A percentile compares a stretch with the other conserved stretches of the same genome.
Evolutionary conservation across 2,888 invertebrate species (phyloP).

Genomic region (Tetanocera ferruginea): DNA sequence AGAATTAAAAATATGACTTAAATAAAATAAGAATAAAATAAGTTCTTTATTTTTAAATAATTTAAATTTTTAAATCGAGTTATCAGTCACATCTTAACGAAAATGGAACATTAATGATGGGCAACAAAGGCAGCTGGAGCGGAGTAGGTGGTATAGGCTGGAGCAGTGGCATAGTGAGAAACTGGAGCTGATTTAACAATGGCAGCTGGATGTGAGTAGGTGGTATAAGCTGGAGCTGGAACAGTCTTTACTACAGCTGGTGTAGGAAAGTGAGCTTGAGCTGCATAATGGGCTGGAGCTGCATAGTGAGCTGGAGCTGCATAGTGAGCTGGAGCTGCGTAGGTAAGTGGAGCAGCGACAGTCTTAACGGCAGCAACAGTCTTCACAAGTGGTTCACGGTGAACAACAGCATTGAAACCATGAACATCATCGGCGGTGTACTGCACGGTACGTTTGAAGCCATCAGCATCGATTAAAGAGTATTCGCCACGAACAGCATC

Average conservation of each 20-base stretch:
- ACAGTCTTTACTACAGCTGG: conserved; percentile 50
- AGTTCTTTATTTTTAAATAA: neutral
- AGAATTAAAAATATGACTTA: too few species aligned
- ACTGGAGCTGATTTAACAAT: neutral
- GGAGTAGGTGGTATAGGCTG: neutral
- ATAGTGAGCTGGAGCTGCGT: conserved; percentile 46
- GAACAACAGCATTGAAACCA: conserved; percentile 31
- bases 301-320: conserved; percentile 48
- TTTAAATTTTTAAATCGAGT: conserved; percentile 1
- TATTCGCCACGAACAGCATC: conserved; percentile 66
- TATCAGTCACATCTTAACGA: conserved; percentile 33
- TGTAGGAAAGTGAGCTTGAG: conserved; percentile 52
- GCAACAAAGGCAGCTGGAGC: conserved; percentile 40
- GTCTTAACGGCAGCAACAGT: conserved; percentile 52
- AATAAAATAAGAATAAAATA: too few species aligned
- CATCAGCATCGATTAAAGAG: conserved; percentile 65
- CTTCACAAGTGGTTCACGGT: conserved; percentile 49
- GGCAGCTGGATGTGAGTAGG: conserved; percentile 28
- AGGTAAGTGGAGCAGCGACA: conserved; percentile 34
- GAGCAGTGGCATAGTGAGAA: neutral
- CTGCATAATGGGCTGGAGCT: conserved; percentile 51
- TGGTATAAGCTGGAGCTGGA: conserved; percentile 45
- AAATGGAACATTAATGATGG: conserved; percentile 45
- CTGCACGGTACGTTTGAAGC: conserved; percentile 54
- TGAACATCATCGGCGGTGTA: conserved; percentile 30